Conservation (phyloP, 1,140 invertebrate genomes). For the Spodoptera frugiperda region DNA sequence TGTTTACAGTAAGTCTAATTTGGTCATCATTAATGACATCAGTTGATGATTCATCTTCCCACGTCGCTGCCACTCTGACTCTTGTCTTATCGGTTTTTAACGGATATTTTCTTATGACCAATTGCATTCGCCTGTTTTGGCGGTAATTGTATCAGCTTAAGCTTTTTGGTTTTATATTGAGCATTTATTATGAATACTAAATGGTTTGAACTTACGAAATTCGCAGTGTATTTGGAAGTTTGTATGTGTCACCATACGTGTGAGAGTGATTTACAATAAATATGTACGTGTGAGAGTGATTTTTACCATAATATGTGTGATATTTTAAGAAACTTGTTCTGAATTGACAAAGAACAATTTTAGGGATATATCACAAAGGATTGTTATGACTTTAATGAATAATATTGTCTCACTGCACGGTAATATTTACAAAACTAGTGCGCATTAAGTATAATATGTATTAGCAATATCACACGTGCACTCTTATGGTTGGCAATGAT, state of each 20-base stretch:
- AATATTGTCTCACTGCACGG: neutral
- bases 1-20: slow-evolving; percentile 52
- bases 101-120: slow-evolving; percentile 51
- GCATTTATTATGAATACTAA: slow-evolving; percentile 5
- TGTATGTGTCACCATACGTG: slow-evolving; percentile 1
- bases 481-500: neutral
- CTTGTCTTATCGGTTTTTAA: slow-evolving; percentile 48
- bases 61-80: slow-evolving; percentile 44
- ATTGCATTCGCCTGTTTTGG: slow-evolving; percentile 47
- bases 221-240: neutral
- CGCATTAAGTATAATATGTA: neutral
- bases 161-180: slow-evolving; percentile 35
- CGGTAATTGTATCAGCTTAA: slow-evolving; percentile 41
- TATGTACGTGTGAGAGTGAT: neutral
- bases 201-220: slow-evolving; percentile 24
- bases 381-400: neutral
- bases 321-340: neutral
- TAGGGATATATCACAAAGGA: neutral
- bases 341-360: neutral
- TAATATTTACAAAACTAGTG: slow-evolving; percentile 6
- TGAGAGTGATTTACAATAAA: too few species aligned
- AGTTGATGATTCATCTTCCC: slow-evolving; percentile 56
- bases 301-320: slow-evolving; percentile 4
- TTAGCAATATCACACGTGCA: slow-evolving; percentile 16
- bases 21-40: slow-evolving; percentile 54